phyloP scores from a whole-genome alignment of 2,888 invertebrate genomes.

The Callyntrura guangdongensis region DNA sequence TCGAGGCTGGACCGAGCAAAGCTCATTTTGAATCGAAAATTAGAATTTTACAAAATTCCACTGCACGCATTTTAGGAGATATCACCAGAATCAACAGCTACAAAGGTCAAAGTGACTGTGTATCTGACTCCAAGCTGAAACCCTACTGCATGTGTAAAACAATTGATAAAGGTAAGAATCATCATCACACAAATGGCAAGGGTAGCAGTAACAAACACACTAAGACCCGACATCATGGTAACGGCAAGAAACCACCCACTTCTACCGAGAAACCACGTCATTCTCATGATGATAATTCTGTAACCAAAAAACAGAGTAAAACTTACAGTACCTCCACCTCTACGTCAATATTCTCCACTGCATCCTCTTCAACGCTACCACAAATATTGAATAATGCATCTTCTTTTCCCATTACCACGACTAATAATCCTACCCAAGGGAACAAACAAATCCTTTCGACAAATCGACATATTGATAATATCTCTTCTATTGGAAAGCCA shows the following conservation, averaged over 20 bases:
- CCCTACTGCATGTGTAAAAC: constrained; percentile 82
- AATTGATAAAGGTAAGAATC: constrained; percentile 16
- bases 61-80: constrained; percentile 78
- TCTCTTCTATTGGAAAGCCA: constrained; percentile 57
- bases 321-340: not conserved
- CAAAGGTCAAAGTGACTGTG: constrained; percentile 83
- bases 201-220: not conserved
- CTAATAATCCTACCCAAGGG: constrained; percentile 44
- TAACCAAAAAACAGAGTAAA: constrained; percentile 20
- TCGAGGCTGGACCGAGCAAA: constrained; percentile 80
- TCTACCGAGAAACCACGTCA: not conserved
- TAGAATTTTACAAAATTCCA: constrained; percentile 78
- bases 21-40: constrained; percentile 83
- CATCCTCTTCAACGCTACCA: not conserved
- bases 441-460: constrained; percentile 52
- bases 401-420: not conserved
- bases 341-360: constrained; percentile 26
- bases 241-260: not conserved
- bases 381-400: not conserved
- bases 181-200: not conserved
- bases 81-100: constrained; percentile 83
- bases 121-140: constrained; percentile 80
- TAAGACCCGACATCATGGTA: not conserved
- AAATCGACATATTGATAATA: constrained; percentile 57
- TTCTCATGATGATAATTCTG: not conserved